Evolutionary conservation across 2,113 vertebrate genomes (phyloP), one percentile per base, ranked within the genome.

Genomic region (Plectropomus leopardus): DNA sequence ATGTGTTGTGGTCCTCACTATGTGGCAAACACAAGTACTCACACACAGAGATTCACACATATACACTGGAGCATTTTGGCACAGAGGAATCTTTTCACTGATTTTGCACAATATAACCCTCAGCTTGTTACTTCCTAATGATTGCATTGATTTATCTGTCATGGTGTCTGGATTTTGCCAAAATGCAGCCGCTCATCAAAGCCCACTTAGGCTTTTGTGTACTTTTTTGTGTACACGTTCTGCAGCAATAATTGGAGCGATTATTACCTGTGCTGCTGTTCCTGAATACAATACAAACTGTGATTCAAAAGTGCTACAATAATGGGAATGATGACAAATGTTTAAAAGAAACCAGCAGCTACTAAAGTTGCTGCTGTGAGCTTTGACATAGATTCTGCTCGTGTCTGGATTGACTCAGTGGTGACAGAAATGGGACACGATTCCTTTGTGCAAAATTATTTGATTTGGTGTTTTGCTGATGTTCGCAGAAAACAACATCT

Each of bases 401-500:
- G n/a, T n/a, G 51, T 65, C 54, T 73, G 14, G 44, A 30, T 7
- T 45, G 59, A 59, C 44, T 69, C 24, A 51, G 51, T 40, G 34
- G 51, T 48, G 65, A 82, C 59, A 75, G 71, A 78, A 87, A 83
- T 61, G 60, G 71, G 61, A 72, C 60, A 36, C 15, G 1, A 45
- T 21, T 21, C 14, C 7, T 71, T 59, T 42, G 47, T 48, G 24
- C 5, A 40, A 30, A 60, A 73, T 23, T 47, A 60, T 30, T 45
- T 28, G n/a, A 26, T 51, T 67, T 36, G 21, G 15, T 60, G 67
- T 66, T 64, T 60, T 73, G 21, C 63, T 54, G 36, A 42, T 26
- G 42, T 21, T 26, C 7, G 42, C 3, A 64, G 30, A 68, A 67
- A 74, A 69, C 42, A 32, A 9, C 19, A 16, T 50, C 16, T 36